Base-by-base conservation (phyloP, 2,113 vertebrate species). In the Hydrolagus affinis region DNA sequence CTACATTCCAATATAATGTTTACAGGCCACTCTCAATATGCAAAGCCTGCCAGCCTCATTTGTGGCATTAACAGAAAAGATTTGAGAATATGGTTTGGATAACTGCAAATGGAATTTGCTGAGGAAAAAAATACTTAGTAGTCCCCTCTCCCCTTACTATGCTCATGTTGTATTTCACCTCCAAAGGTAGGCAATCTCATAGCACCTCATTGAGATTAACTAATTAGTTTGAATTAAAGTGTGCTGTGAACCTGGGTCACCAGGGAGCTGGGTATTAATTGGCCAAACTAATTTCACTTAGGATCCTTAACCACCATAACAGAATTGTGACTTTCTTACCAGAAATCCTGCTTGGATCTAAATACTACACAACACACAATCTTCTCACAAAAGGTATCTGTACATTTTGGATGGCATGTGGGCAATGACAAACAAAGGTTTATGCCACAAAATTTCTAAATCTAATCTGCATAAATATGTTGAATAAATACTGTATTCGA, bases 251-350 rank as follows among this genome's bases (percentile, higher is more conserved):
- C 57, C 59, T 64, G n/a, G 15, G 32, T 83, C 78, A 60, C 78
- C 28, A 83, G 59, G 66, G 78, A 68, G 66, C 62, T 66, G 25
- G 62, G 23, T 83, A 66, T 25, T 64, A 62, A 83, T 66, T 83
- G 78, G 25, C 62, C 66, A 62, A 83, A 83, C 78, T 83, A 83
- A 83, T 83, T 83, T 83, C 23, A 83, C 60, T 83, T 83, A 83
- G 28, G 78, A 32, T 25, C 60, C 30, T 83, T 83, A 83, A 83
- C 78, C 64, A 83, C 25, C 78, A 83, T 68, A 62, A 64, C 9
- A 66, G 78, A 75, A 30, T 30, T 60, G 59, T 83, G 78, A 83
- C 78, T 83, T 83, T 83, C 78, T 66, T 83, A 28, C 60, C 62
- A 66, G 15, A 14, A 66, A 19, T 32, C 60, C 32, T 25, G 8